phyloP scores from a whole-genome alignment of 2,888 invertebrate genomes.

The Phragmatobia fuliginosa region DNA sequence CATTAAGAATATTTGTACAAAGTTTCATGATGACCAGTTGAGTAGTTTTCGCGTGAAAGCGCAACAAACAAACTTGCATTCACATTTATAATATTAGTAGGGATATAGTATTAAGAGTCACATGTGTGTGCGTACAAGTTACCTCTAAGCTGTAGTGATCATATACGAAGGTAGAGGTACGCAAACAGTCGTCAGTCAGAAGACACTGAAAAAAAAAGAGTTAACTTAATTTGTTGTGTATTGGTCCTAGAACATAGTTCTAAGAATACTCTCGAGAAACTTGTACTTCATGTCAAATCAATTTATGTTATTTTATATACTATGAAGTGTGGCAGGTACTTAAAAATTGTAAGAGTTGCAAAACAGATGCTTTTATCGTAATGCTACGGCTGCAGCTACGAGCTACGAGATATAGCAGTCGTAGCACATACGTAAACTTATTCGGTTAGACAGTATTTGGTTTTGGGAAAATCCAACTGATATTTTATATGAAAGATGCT shows the following conservation, averaged over 20 bases:
- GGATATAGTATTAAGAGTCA: too few relatives aligned
- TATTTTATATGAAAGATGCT: background rate
- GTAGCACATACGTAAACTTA: background rate
- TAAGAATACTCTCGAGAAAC: background rate
- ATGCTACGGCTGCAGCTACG: background rate
- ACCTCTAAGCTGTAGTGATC: too few relatives aligned
- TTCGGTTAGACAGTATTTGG: background rate
- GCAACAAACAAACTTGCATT: too few relatives aligned
- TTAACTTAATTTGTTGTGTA: background rate
- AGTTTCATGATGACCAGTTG: too few relatives aligned
- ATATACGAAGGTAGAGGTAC: too few relatives aligned
- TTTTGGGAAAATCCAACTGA: background rate
- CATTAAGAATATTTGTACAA: too few relatives aligned
- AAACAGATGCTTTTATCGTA: background rate
- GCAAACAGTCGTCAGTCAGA: background rate
- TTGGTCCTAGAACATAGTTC: background rate
- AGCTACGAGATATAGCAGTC: conserved; percentile 1
- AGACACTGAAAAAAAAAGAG: background rate
- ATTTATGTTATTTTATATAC: background rate
- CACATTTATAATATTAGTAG: too few relatives aligned
- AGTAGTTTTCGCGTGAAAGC: too few relatives aligned
- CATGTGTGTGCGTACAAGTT: too few relatives aligned
- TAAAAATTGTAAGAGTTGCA: background rate
- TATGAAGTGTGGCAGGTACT: background rate
- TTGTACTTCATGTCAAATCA: background rate